Evolutionary conservation across 2,113 vertebrate genomes (phyloP), one percentile per base, ranked within the genome.

Genomic region (Sturnus vulgaris): DNA sequence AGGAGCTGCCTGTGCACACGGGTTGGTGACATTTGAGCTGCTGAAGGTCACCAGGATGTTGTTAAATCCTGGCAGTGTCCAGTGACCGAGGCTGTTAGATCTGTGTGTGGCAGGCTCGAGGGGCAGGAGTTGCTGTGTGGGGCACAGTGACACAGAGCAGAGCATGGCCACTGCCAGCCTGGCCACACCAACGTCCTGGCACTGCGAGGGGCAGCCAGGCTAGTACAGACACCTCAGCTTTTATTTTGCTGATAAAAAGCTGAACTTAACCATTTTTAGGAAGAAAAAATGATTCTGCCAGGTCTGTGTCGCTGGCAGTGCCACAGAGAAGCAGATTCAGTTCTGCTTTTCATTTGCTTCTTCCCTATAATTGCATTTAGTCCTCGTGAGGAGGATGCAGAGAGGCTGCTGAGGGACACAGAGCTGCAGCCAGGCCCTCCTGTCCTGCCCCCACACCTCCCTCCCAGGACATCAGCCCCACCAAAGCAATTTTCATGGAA

Each of bases 71-170:
- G 31, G 78, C 78, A 53, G 66, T 4, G 9, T 31, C 66, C 82
- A 22, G 66, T 7, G 17, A 35, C 49, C 0, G 5, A 12, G 2
- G 17, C 44, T 13, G 30, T 25, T 2, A 7, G 1, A 7, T 5
- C 35, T 0, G 0, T 15, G 23, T 39, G 31, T 2, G 5, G 30
- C 0, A 0, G 31, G n/a, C n/a, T 10, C 1, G 0, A 53, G 25
- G 13, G 11, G 59, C 19, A 49, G 86, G 15, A 28, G 25, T 1
- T 28, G 6, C 57, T 15, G 18, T 5, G 10, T 3, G 33, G 37
- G 59, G n/a, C n/a, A 10, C 27, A 14, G 53, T 3, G 22, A 65
- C 15, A 27, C 12, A 1, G n/a, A 72, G 76, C 71, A 15, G 53
- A 18, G 53, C 28, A 10, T 0, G 1, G 59, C 35, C 11, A 23